Percentiles rank a stretch among this genome's conserved stretches.
These are phyloP conservation scores for Apis dorsata DNA, from an alignment of 1,140 invertebrate species.

Conservation along the genomic window DNA sequence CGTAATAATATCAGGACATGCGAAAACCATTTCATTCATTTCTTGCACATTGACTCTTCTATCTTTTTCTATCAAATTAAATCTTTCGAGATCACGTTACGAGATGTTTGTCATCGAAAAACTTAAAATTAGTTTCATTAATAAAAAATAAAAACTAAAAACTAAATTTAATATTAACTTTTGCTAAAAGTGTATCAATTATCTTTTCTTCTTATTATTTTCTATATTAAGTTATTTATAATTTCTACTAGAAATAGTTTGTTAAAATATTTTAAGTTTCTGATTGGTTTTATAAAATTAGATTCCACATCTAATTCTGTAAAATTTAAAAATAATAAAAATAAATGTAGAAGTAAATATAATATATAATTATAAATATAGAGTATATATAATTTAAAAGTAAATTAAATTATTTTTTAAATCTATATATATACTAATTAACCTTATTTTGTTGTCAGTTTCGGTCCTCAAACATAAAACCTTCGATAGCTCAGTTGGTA, in stretches of 20 bases:
- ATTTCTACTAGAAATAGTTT: background rate
- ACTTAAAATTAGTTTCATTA: background rate
- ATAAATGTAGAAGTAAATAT: too few relatives aligned
- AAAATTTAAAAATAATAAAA: background rate
- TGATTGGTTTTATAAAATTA: background rate
- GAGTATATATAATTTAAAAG: background rate
- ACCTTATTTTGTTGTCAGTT: rapidly evolving
- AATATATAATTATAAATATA: too few relatives aligned
- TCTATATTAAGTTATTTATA: background rate
- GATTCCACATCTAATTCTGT: too few relatives aligned
- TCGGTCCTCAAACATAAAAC: background rate
- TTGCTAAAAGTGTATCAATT: background rate
- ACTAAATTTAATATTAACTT: background rate
- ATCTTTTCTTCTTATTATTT: background rate
- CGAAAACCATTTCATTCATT: background rate
- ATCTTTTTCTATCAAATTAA: conserved; percentile 30
- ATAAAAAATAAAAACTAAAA: background rate
- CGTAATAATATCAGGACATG: conserved; percentile 62
- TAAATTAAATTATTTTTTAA: background rate
- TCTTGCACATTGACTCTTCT: background rate
- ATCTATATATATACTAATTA: background rate
- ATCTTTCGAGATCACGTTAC: conserved; percentile 13
- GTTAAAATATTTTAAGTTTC: background rate
- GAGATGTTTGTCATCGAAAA: background rate
- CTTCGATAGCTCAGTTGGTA: conserved; percentile 88